A percentile compares a stretch with the other conserved stretches of the same genome.
Evolutionary conservation across 2,797 vertebrate genomes (phyloP).

Genomic region (Leptodactylus fallax): DNA sequence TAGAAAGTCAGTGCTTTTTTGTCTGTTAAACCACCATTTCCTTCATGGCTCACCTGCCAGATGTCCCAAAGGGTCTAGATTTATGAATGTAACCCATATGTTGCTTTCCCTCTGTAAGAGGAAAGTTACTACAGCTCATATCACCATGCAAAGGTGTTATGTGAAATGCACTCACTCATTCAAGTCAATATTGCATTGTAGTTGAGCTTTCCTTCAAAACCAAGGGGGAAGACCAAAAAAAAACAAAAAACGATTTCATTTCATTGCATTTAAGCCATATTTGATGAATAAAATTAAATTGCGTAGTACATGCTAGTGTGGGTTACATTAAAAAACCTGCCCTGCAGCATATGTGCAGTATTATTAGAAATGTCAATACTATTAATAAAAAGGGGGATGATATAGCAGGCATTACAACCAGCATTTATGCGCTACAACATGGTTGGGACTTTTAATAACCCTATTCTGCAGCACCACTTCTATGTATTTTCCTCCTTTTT

Average conservation of each 20-base stretch:
- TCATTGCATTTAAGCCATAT: neutral
- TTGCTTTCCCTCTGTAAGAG: neutral
- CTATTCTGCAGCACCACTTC: neutral
- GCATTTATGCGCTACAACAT: neutral
- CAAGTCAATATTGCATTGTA: neutral
- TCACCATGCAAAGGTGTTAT: neutral
- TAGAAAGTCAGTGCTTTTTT: constrained; percentile 16
- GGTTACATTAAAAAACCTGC: neutral
- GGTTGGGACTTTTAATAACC: neutral
- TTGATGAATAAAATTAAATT: neutral
- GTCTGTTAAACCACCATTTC: neutral
- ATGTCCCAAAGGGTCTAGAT: neutral
- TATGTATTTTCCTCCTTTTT: neutral
- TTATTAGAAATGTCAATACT: neutral
- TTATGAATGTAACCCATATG: neutral
- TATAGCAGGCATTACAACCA: neutral
- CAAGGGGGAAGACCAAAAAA: neutral
- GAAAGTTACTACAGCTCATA: neutral
- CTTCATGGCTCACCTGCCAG: neutral
- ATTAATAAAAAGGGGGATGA: neutral
- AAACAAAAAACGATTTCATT: neutral
- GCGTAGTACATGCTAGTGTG: neutral
- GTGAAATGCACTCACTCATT: neutral
- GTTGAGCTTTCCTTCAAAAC: neutral
- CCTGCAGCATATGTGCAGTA: neutral